A percentile compares a stretch with the other conserved stretches of the same genome.
Conservation (phyloP, 37 sponge, comb jelly and placozoan genomes). For the Diacarnus erythraeanus region DNA sequence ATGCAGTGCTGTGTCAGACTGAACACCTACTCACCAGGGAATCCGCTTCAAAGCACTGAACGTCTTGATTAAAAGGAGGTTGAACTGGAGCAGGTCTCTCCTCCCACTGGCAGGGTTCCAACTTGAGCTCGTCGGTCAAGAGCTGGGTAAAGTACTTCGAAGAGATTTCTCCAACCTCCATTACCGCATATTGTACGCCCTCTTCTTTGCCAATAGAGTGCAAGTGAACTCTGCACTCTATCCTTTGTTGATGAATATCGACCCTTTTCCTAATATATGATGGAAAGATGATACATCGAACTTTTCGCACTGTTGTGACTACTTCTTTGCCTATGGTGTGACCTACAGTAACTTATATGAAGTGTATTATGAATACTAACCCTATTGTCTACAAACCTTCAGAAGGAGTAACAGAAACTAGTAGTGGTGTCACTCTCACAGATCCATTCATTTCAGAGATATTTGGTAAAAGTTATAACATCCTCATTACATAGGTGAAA, state of each 20-base stretch:
- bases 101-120: constrained; percentile 50
- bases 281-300: no score
- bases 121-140: constrained; percentile 17
- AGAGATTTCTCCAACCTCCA: not conserved
- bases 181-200: not conserved
- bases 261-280: not conserved
- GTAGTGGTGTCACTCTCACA: not conserved
- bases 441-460: constrained; percentile 31
- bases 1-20: no score
- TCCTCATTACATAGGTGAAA: no score
- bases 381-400: constrained; percentile 13
- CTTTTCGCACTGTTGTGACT: no score
- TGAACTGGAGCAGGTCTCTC: constrained; percentile 5
- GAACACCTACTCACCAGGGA: constrained; percentile 37
- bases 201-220: no score
- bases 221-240: no score
- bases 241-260: not conserved
- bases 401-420: not conserved
- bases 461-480: no score
- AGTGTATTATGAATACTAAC: no score
- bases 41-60: constrained; percentile 39
- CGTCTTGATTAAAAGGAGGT: not conserved
- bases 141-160: not conserved
- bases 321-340: no score
- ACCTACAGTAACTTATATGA: no score